Conservation (phyloP, 2,888 invertebrate genomes). For the Ectobius pallidus region DNA sequence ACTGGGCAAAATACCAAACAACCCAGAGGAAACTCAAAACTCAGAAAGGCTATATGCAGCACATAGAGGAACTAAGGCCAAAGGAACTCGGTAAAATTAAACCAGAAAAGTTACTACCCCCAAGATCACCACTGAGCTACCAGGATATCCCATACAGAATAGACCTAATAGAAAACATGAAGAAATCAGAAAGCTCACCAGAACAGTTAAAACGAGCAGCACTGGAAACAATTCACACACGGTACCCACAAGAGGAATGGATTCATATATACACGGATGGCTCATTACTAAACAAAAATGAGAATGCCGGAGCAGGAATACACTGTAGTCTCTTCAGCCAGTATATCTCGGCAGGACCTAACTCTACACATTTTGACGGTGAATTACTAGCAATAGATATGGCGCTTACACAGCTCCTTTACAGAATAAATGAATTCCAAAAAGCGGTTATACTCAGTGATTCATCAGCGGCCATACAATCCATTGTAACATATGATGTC, state of each 20-base stretch:
- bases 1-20: conserved; percentile 1
- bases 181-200: neutral
- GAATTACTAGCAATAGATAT: neutral
- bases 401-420: neutral
- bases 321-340: neutral
- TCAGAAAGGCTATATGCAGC: neutral
- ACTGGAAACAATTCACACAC: neutral
- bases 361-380: neutral
- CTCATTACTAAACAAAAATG: neutral
- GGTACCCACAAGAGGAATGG: too few relatives aligned
- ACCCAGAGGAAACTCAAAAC: neutral
- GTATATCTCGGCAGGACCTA: neutral
- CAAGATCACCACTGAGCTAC: neutral
- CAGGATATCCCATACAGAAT: neutral
- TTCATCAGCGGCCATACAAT: neutral
- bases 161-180: neutral
- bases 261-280: neutral
- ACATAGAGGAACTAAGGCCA: neutral
- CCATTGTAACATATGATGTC: neutral
- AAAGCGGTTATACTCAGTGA: neutral
- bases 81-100: conserved; percentile 4
- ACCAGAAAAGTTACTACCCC: conserved; percentile 1
- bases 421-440: neutral
- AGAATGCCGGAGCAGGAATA: neutral
- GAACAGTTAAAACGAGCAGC: neutral